Base-by-base conservation (phyloP, 2,888 invertebrate species). In the Chloroclystis v-ata region DNA sequence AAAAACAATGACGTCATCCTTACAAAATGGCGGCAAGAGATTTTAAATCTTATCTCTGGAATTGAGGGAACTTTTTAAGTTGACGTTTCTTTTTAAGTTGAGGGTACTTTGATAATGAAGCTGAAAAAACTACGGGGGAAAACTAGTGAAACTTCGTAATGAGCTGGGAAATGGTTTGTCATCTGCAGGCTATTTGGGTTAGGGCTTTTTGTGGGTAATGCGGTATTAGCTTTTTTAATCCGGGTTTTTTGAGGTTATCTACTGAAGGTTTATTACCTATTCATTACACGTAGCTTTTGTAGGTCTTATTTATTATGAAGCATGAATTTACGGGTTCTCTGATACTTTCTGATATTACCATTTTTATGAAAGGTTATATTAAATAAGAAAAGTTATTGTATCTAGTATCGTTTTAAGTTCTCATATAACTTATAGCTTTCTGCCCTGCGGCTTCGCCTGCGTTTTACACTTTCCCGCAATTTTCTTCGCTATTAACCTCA, bases 141-240 rank as follows among this genome's bases (percentile, higher is more conserved):
- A 53, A 57, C 30, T 52, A 50, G 49, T 38, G 53, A 50, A 59
- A 55, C 47, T 59, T 47, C 30, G 53, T 55, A 59, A 56, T 59
- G 53, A 54, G 51, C 49, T 29, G 40, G 10, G 51, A 55, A 57
- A 41, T 53, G 59, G 49, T 46, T 35, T 40, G 45, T 57, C 59
- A 55, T 53, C 54, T 40, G 43, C 14, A 38, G 28, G 47, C 40
- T 43, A 52, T 50, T 47, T 50, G 41, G 42, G 51, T 47, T 43
- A 46, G 44, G 37, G 32, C 49, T 45, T 53, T 51, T 48, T 49
- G 28, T 43, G 35, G 28, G 28, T 50, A 50, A 50, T 50, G n/a
- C n/a, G 50, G 50, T 46, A 50, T 50, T 50, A 50, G 46, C 35
- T 42, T 39, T 49, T 48, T 43, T 37, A 45, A 46, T 43, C 46